Evolutionary conservation across 2,797 vertebrate species (phyloP).

Genomic region (Chloroceryle inda): DNA sequence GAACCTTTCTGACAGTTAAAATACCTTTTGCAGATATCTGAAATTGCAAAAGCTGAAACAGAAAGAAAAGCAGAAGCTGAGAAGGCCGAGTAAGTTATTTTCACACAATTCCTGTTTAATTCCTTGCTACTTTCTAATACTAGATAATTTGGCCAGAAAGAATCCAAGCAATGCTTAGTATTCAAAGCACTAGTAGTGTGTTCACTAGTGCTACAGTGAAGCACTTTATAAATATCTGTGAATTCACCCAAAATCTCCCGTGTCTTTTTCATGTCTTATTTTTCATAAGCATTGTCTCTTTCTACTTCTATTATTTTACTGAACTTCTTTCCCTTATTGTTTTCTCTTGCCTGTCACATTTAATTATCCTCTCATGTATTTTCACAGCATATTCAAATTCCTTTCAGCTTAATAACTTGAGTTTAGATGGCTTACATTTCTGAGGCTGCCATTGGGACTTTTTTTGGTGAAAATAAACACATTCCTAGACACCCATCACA

Average conservation of each 20-base stretch:
- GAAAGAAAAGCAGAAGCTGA: slow-evolving; percentile 90
- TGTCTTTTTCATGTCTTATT: background rate
- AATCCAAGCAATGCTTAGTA: background rate
- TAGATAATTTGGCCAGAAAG: background rate
- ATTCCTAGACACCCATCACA: background rate
- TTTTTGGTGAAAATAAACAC: background rate
- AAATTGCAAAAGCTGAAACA: slow-evolving; percentile 83
- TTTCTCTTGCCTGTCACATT: background rate
- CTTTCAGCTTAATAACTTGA: background rate
- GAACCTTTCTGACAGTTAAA: background rate
- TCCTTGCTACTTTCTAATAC: background rate
- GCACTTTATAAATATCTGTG: background rate
- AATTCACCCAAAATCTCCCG: background rate
- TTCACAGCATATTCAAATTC: background rate
- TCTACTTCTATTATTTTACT: background rate
- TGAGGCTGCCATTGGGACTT: background rate
- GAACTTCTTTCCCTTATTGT: background rate
- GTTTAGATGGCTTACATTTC: background rate
- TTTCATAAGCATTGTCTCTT: background rate
- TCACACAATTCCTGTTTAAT: background rate
- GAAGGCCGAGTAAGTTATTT: slow-evolving; percentile 94
- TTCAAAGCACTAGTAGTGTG: background rate
- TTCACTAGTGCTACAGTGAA: background rate
- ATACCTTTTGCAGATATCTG: slow-evolving; percentile 85
- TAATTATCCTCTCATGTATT: background rate